Evolutionary conservation across 2,888 invertebrate species (phyloP).

Genomic region (Drosophila pegasa): DNA sequence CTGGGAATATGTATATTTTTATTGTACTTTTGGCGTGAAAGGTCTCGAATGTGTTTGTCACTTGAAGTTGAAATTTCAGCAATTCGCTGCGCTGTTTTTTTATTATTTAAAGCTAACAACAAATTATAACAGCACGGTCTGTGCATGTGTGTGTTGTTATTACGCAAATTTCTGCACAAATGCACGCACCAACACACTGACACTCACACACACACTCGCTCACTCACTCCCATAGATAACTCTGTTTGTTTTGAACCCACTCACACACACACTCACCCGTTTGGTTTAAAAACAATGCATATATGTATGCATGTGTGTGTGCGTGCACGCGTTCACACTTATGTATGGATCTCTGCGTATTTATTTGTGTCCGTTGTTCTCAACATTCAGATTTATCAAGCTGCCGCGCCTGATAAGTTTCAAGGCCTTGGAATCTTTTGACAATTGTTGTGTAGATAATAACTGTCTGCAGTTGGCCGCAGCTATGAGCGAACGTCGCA

Average conservation of each 20-base stretch:
- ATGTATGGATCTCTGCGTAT: background rate
- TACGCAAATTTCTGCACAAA: conserved; percentile 14
- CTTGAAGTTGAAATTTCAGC: conserved; percentile 4
- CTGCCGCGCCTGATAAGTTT: conserved; percentile 28
- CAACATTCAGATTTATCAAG: conserved; percentile 25
- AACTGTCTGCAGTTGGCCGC: conserved; percentile 22
- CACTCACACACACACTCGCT: background rate
- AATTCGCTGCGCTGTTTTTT: conserved; percentile 2
- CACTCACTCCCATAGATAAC: background rate
- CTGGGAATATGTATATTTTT: conserved; percentile 3
- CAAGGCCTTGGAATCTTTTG: conserved; percentile 38
- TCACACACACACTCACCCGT: conserved; percentile 46
- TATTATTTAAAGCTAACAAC: conserved; percentile 1
- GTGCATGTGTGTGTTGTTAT: conserved; percentile 6
- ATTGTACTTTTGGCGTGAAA: conserved; percentile 6
- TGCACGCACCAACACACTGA: background rate
- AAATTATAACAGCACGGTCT: conserved; percentile 1
- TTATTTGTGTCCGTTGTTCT: background rate
- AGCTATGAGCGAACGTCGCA: conserved; percentile 38
- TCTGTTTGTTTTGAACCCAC: conserved; percentile 38
- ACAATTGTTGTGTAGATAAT: conserved; percentile 36
- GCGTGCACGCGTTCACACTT: conserved; percentile 1
- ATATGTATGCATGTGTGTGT: conserved; percentile 3
- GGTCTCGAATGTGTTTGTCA: conserved; percentile 6
- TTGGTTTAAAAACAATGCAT: conserved; percentile 43